A percentile compares a stretch with the other conserved stretches of the same genome.
Evolutionary conservation across 2,113 vertebrate genomes (phyloP).

Genomic region (Ictidomys tridecemlineatus): DNA sequence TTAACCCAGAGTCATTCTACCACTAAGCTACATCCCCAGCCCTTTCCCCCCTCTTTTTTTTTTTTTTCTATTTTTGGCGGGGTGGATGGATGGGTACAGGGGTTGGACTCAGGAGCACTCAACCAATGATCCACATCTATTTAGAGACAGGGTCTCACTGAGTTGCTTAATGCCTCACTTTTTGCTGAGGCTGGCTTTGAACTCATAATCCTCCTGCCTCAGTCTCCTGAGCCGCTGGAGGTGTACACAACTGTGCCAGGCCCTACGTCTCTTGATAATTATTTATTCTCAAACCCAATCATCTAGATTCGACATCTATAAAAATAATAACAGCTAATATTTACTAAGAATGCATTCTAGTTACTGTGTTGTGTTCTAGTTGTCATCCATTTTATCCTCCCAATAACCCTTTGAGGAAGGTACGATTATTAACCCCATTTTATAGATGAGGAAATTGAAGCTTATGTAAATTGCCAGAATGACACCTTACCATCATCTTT

Average conservation of each 20-base stretch:
- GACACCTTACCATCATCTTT: constrained; percentile 39
- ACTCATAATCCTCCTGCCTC: too few species aligned
- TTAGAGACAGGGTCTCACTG: too few species aligned
- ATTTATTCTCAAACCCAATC: background rate
- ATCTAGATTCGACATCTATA: background rate
- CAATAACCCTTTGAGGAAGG: constrained; percentile 1
- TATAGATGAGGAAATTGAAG: constrained; percentile 57
- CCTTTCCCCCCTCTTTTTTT: background rate
- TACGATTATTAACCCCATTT: constrained; percentile 30
- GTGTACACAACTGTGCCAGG: background rate
- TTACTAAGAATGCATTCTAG: constrained; percentile 33
- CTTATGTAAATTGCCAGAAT: constrained; percentile 24
- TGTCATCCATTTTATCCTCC: constrained; percentile 25
- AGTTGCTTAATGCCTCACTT: too few species aligned
- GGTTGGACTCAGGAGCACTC: background rate
- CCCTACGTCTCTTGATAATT: constrained; percentile 28
- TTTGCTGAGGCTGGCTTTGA: too few species aligned
- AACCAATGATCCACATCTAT: background rate
- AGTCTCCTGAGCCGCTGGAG: too few species aligned
- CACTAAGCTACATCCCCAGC: background rate
- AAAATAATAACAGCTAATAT: constrained; percentile 30
- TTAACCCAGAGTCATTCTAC: background rate
- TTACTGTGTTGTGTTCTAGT: constrained; percentile 10
- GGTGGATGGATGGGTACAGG: too few species aligned
- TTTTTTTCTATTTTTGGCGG: too few species aligned